These are phyloP conservation scores for Illadopsis cleaveri DNA, from an alignment of 2,113 vertebrate genomes.

Conservation along the genomic window DNA sequence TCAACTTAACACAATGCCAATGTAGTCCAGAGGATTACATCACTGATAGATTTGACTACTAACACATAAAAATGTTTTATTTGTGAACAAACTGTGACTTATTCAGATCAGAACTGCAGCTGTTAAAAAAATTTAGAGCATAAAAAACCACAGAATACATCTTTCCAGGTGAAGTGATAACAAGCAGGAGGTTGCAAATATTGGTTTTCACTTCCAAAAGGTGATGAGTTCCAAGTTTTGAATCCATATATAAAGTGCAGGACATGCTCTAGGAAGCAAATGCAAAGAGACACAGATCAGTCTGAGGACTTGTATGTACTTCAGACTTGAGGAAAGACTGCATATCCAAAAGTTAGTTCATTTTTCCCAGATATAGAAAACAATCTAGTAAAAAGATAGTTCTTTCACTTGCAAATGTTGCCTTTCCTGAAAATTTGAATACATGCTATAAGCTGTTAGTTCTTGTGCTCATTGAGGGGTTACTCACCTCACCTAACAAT, in stretches of 20 bases:
- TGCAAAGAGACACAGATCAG: background rate
- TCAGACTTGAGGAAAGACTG: background rate
- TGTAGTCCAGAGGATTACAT: background rate
- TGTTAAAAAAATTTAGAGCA: background rate
- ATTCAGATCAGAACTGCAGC: background rate
- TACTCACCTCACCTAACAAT: background rate
- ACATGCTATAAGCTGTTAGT: background rate
- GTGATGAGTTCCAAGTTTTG: background rate
- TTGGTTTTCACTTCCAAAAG: background rate
- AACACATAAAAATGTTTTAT: background rate
- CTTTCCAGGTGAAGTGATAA: background rate
- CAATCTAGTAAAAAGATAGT: background rate
- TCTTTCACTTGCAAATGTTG: background rate
- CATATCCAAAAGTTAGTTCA: background rate
- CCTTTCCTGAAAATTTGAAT: background rate
- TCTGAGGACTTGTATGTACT: background rate
- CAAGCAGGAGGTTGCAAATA: background rate
- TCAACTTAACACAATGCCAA: background rate
- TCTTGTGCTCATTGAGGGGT: background rate
- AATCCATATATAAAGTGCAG: background rate
- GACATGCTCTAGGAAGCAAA: background rate
- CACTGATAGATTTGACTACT: background rate
- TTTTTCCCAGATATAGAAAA: background rate
- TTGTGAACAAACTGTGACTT: background rate
- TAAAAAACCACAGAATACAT: rapidly evolving